Evolutionary conservation across 2,113 vertebrate species (phyloP).

Genomic region (Eubucco bourcierii): DNA sequence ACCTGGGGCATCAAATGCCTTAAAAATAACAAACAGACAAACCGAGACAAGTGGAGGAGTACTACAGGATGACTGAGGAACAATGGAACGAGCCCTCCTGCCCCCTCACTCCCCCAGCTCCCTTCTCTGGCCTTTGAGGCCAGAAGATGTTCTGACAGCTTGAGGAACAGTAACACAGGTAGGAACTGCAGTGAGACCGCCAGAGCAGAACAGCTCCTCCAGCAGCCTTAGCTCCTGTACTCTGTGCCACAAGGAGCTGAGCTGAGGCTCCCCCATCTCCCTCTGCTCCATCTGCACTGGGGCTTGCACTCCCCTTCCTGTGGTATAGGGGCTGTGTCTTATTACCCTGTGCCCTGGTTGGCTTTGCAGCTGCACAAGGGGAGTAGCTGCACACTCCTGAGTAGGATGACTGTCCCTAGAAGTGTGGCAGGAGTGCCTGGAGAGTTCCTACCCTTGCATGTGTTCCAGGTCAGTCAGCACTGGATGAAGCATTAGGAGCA

Average conservation of each 20-base stretch:
- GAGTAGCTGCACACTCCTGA: not conserved
- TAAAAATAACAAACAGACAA: slow-evolving; percentile 35
- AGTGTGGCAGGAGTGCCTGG: not conserved
- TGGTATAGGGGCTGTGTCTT: not conserved
- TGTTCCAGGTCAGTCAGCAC: not conserved
- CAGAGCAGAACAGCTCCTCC: not conserved
- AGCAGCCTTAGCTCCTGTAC: not conserved
- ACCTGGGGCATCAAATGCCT: slow-evolving; percentile 83
- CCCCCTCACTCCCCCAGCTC: not conserved
- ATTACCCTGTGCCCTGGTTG: not conserved
- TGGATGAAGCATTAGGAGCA: not conserved
- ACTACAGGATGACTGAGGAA: not conserved
- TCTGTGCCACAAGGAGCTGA: not conserved
- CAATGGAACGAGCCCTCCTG: not conserved
- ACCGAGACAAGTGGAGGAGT: not conserved
- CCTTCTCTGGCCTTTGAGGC: not conserved
- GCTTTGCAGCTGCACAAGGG: not conserved
- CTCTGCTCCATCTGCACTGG: not conserved
- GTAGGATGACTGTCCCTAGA: not conserved
- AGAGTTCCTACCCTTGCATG: not conserved
- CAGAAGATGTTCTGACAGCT: not conserved
- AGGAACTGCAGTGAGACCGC: not conserved
- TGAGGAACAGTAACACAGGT: not conserved
- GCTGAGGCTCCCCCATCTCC: not conserved
- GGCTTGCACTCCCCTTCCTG: not conserved